Percentiles rank a stretch among this genome's conserved stretches.
These are phyloP conservation scores for Hydrocynus forskahlii DNA, from an alignment of 2,797 vertebrate species.

Conservation along the genomic window DNA sequence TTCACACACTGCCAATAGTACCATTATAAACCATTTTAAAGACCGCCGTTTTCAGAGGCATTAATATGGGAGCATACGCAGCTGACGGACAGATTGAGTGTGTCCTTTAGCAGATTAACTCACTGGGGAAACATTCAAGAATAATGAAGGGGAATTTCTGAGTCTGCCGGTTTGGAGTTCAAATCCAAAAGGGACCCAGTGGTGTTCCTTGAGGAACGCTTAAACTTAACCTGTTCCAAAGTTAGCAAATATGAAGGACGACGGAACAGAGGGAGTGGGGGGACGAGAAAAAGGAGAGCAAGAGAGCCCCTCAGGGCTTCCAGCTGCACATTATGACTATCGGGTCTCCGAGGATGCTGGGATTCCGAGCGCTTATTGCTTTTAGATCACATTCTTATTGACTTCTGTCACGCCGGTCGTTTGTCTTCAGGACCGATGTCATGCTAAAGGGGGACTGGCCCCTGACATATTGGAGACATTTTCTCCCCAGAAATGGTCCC, in stretches of 20 bases:
- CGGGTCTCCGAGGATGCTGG: constrained; percentile 74
- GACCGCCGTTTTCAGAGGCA: background rate
- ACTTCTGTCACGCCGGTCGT: constrained; percentile 83
- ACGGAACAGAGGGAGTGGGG: background rate
- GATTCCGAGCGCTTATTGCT: constrained; percentile 78
- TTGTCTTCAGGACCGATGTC: constrained; percentile 83
- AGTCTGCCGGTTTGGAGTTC: constrained; percentile 41
- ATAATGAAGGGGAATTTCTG: constrained; percentile 36
- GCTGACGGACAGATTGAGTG: constrained; percentile 50
- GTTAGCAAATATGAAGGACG: constrained; percentile 11
- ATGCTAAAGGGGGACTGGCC: constrained; percentile 61
- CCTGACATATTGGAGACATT: constrained; percentile 79
- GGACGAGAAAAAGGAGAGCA: background rate
- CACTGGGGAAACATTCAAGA: constrained; percentile 42
- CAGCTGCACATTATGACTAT: constrained; percentile 77
- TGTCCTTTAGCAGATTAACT: constrained; percentile 41
- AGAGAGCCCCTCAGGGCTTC: constrained; percentile 64
- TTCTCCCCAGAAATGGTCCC: constrained; percentile 70
- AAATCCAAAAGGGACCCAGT: constrained; percentile 31
- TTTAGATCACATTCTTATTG: constrained; percentile 86
- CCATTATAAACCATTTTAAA: constrained; percentile 28
- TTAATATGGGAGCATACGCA: constrained; percentile 34
- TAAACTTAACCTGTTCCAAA: constrained; percentile 44
- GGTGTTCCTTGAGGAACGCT: constrained; percentile 48
- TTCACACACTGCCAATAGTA: background rate